These are phyloP conservation scores for Arrhamphus sclerolepis DNA, from an alignment of 2,797 vertebrate genomes.

Conservation along the genomic window DNA sequence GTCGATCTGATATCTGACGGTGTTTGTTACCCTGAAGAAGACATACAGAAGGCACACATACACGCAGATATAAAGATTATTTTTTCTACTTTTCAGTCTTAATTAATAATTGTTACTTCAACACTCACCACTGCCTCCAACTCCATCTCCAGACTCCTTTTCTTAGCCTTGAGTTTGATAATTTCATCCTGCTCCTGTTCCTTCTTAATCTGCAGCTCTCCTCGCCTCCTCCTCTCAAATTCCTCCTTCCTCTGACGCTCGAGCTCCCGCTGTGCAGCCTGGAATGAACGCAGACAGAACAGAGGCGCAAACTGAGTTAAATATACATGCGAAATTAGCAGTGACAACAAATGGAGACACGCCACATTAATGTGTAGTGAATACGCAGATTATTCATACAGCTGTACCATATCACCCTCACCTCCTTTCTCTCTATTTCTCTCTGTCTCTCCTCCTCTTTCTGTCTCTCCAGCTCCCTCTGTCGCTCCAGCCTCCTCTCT, in stretches of 20 bases:
- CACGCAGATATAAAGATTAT: no score
- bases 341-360: background rate
- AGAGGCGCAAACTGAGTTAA: constrained; percentile 3
- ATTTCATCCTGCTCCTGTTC: constrained; percentile 93
- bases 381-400: background rate
- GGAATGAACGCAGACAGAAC: constrained; percentile 20
- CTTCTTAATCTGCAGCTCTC: constrained; percentile 89
- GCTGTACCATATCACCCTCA: constrained; percentile 10
- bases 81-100: no score
- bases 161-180: constrained; percentile 87
- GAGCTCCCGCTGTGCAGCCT: constrained; percentile 92
- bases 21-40: constrained; percentile 88
- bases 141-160: constrained; percentile 93
- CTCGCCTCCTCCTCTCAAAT: constrained; percentile 88
- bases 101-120: background rate
- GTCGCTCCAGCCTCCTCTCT: constrained; percentile 81
- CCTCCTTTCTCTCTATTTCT: constrained; percentile 81
- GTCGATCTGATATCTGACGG: constrained; percentile 90
- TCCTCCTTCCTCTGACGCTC: constrained; percentile 91
- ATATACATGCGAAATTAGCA: background rate
- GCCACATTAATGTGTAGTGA: background rate
- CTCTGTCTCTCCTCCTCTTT: constrained; percentile 75
- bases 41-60: background rate
- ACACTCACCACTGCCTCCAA: constrained; percentile 92
- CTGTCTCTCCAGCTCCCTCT: constrained; percentile 76